Conservation (phyloP, 2,113 vertebrate species). For the Onychostoma macrolepis region DNA sequence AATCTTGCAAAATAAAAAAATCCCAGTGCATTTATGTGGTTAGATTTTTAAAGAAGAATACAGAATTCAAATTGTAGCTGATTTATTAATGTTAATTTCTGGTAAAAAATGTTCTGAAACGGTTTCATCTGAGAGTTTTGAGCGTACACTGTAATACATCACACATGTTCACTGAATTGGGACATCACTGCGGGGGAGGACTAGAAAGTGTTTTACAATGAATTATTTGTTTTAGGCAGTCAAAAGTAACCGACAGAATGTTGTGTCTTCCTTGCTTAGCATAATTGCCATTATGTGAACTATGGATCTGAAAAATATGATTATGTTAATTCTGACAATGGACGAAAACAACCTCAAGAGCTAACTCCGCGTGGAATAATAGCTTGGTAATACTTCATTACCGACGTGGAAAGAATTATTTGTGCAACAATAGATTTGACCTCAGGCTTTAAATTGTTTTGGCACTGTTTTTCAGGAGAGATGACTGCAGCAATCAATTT, state of each 20-base stretch:
- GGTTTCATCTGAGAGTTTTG: neutral
- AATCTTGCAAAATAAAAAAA: neutral
- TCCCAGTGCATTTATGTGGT: neutral
- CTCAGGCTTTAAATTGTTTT: constrained; percentile 53
- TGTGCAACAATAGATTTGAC: constrained; percentile 49
- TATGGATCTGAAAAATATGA: constrained; percentile 54
- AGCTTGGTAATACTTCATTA: constrained; percentile 52
- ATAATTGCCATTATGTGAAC: constrained; percentile 54
- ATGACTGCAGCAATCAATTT: constrained; percentile 36
- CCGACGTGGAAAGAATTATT: constrained; percentile 51
- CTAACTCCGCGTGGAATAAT: constrained; percentile 45
- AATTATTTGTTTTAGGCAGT: constrained; percentile 51
- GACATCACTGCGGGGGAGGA: constrained; percentile 34
- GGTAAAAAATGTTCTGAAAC: neutral
- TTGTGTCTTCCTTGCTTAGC: constrained; percentile 53
- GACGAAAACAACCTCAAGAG: constrained; percentile 45
- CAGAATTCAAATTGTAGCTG: neutral
- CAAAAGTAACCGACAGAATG: constrained; percentile 51
- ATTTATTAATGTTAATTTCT: neutral
- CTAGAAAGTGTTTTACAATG: constrained; percentile 52
- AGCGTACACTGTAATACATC: constrained; percentile 1
- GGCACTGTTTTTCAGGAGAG: constrained; percentile 35
- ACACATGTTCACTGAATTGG: constrained; percentile 49
- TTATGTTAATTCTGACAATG: constrained; percentile 55
- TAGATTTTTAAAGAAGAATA: neutral